Percentiles rank a stretch among this genome's conserved stretches.
Evolutionary conservation across 2,888 invertebrate species (phyloP).

Genomic region (Oscheius sp.): DNA sequence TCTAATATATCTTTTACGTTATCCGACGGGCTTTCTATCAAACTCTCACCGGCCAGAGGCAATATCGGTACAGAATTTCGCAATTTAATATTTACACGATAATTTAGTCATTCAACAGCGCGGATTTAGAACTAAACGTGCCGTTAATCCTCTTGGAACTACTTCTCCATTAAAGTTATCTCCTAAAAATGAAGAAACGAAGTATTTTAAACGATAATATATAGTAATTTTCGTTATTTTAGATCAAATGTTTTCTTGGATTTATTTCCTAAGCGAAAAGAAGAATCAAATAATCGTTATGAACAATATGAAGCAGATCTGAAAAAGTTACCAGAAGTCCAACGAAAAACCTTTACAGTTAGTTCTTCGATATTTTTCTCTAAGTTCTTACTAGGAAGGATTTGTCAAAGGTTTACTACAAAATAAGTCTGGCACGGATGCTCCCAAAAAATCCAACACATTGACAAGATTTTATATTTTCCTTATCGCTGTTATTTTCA

Average conservation of each 20-base stretch:
- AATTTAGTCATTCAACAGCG: constrained; percentile 57
- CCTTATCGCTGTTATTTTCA: constrained; percentile 53
- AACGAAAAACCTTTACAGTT: constrained; percentile 62
- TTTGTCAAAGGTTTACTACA: constrained; percentile 64
- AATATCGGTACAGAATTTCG: constrained; percentile 1
- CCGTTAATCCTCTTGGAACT: constrained; percentile 7
- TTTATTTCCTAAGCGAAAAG: constrained; percentile 30
- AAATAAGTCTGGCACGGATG: constrained; percentile 36
- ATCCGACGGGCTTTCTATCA: not conserved
- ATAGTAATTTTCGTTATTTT: not conserved
- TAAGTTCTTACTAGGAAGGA: constrained; percentile 52
- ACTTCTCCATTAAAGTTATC: not conserved
- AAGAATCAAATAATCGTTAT: constrained; percentile 49
- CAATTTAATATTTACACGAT: not conserved
- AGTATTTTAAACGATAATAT: not conserved
- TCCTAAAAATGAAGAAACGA: not conserved
- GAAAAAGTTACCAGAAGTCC: constrained; percentile 62
- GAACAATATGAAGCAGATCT: constrained; percentile 61
- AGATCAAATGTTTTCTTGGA: constrained; percentile 35
- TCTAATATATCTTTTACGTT: constrained; percentile 17
- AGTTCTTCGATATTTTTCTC: constrained; percentile 19
- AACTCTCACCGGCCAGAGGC: constrained; percentile 20
- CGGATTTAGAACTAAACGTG: constrained; percentile 54
- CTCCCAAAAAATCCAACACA: constrained; percentile 50
- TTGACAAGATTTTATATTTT: constrained; percentile 63